phyloP scores from a whole-genome alignment of 2,888 invertebrate genomes.

The Mimachlamys varia region DNA sequence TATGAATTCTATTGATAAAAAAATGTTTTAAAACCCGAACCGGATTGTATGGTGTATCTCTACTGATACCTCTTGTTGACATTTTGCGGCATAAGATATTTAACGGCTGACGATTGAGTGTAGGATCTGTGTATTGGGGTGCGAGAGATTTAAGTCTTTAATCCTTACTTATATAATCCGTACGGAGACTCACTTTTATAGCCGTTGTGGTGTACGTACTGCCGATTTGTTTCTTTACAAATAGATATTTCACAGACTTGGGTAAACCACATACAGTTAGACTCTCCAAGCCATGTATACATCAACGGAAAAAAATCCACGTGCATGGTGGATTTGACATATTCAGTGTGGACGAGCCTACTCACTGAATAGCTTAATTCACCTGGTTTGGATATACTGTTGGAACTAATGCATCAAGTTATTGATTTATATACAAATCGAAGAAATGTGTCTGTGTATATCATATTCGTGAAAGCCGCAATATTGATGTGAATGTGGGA shows the following conservation, averaged over 20 bases:
- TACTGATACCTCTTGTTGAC: neutral
- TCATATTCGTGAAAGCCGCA: neutral
- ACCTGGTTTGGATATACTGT: neutral
- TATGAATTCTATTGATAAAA: neutral
- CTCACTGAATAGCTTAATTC: neutral
- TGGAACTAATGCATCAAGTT: neutral
- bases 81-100: neutral
- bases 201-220: conserved; percentile 12
- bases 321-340: neutral
- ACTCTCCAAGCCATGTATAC: neutral
- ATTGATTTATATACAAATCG: neutral
- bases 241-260: conserved; percentile 19
- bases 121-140: neutral
- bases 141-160: neutral
- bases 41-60: neutral
- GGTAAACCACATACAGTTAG: neutral
- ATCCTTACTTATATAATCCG: conserved; percentile 20
- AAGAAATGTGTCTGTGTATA: neutral
- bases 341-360: neutral
- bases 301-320: neutral
- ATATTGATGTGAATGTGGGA: neutral
- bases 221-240: neutral
- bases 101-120: neutral
- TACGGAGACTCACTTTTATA: neutral
- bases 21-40: neutral